Evolutionary conservation across 2,888 invertebrate genomes (phyloP), one percentile per base, ranked within the genome.

Genomic region (Pyrgus malvae): DNA sequence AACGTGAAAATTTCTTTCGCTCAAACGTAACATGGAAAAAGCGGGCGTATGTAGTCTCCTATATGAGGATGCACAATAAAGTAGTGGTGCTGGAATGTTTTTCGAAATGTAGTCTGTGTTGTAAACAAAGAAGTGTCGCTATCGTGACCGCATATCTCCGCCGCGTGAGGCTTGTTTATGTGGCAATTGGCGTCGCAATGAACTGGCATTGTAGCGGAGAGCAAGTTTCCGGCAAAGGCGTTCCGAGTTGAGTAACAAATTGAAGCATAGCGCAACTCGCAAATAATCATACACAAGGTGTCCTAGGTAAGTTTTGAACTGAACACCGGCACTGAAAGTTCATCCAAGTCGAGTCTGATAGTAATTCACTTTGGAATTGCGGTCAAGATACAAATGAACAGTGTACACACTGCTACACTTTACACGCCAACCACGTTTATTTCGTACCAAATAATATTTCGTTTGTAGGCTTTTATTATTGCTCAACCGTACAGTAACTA

Each of bases 121-220:
- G 74, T 77, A 76, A 78, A 78, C 76, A 78, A 67, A 67, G 70
- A 82, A 84, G 79, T 83, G 83, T 74, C 64, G 69, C 66, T 76
- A 78, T 76, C 74, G 73, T 72, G 70, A 69, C 70, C 72, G 73
- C 76, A 72, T 74, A 73, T 73, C 72, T 72, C 60, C 72, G 69
- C 69, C 66, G 71, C 66, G 70, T 72, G 68, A 70, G 77, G 72
- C 79, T 85, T 83, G 82, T 84, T 87, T 87, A 82, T 83, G 78
- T 79, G 78, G 80, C 83, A 86, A 84, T 86, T 80, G 84, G 78
- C 74, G 74, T 77, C 73, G 77, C 79, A 78, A 82, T 80, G 82
- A 81, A 79, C 81, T 72, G 71, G 67, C 69, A 69, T 59, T 55
- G 71, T 74, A 71, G 73, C 67, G 69, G 69, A 61, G 72, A 78